These are phyloP conservation scores for Oncorhynchus tshawytscha DNA, from an alignment of 2,113 vertebrate genomes.

Conservation along the genomic window DNA sequence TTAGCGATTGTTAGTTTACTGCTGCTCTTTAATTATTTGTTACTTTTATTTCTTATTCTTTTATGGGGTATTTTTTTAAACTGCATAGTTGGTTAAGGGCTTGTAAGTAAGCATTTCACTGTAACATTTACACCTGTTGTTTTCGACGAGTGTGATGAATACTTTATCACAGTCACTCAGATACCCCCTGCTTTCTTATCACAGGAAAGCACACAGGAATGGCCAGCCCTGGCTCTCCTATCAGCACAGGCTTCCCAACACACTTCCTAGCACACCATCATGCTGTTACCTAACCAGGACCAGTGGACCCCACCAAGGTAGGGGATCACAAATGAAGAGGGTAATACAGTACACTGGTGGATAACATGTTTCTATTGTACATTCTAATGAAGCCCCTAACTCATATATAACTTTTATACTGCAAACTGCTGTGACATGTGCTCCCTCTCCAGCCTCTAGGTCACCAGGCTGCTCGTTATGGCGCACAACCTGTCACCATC, in stretches of 20 bases:
- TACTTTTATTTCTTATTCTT: too few relatives aligned
- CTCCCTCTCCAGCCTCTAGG: too few relatives aligned
- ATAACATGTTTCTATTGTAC: background rate
- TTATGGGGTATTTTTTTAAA: too few relatives aligned
- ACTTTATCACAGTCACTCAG: background rate
- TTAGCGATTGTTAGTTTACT: too few relatives aligned
- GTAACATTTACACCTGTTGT: too few relatives aligned
- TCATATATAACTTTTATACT: background rate
- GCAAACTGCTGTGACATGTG: background rate
- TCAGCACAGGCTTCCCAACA: constrained; percentile 52
- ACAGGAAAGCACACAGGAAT: constrained; percentile 69
- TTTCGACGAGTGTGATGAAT: too few relatives aligned
- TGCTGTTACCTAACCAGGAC: background rate
- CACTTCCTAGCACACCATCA: constrained; percentile 38
- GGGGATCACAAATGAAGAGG: background rate
- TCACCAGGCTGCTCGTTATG: too few relatives aligned
- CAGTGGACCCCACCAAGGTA: constrained; percentile 6
- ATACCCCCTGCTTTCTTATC: constrained; percentile 29
- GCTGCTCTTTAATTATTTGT: too few relatives aligned
- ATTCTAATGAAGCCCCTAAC: background rate
- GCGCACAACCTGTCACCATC: too few relatives aligned
- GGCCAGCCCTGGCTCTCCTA: constrained; percentile 10
- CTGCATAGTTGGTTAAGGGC: too few relatives aligned
- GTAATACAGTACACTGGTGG: background rate
- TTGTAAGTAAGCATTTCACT: too few relatives aligned